These are phyloP conservation scores for Leptopilina syphax DNA, from an alignment of 2,888 invertebrate genomes.

Conservation along the genomic window DNA sequence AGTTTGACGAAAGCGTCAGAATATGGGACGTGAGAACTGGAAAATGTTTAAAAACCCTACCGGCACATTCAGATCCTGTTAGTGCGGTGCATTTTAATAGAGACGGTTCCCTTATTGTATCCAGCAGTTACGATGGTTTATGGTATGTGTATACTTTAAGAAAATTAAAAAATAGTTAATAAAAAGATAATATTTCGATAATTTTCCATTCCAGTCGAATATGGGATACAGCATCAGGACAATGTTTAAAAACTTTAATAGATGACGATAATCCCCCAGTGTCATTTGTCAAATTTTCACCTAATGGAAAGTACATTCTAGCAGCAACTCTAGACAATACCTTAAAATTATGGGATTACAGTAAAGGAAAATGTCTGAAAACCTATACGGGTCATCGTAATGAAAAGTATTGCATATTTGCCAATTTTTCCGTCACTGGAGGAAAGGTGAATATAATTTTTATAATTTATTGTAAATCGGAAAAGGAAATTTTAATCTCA, in stretches of 20 bases:
- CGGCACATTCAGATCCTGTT: slow-evolving; percentile 99
- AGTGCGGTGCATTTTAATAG: slow-evolving; percentile 99
- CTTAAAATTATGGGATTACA: slow-evolving; percentile 99
- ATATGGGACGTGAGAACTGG: slow-evolving; percentile 99
- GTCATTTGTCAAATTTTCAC: slow-evolving; percentile 99
- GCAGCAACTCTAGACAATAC: slow-evolving; percentile 99
- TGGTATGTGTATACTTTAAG: slow-evolving; percentile 81
- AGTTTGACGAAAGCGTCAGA: slow-evolving; percentile 98
- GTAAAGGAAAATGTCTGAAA: slow-evolving; percentile 99
- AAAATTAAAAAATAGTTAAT: neutral
- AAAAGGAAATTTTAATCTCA: no score
- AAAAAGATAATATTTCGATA: neutral
- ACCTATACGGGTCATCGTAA: slow-evolving; percentile 99
- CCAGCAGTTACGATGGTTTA: slow-evolving; percentile 98
- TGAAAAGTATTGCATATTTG: slow-evolving; percentile 99
- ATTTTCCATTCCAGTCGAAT: slow-evolving; percentile 85
- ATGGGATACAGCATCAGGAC: slow-evolving; percentile 99
- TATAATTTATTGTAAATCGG: slow-evolving; percentile 26
- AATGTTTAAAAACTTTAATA: slow-evolving; percentile 98
- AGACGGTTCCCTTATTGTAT: slow-evolving; percentile 98
- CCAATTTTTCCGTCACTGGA: slow-evolving; percentile 99
- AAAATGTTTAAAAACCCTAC: slow-evolving; percentile 97
- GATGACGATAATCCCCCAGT: slow-evolving; percentile 99
- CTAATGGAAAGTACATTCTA: slow-evolving; percentile 99
- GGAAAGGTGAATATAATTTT: slow-evolving; percentile 87